Evolutionary conservation across 2,888 invertebrate species (phyloP).

Genomic region (Malacosoma neustria): DNA sequence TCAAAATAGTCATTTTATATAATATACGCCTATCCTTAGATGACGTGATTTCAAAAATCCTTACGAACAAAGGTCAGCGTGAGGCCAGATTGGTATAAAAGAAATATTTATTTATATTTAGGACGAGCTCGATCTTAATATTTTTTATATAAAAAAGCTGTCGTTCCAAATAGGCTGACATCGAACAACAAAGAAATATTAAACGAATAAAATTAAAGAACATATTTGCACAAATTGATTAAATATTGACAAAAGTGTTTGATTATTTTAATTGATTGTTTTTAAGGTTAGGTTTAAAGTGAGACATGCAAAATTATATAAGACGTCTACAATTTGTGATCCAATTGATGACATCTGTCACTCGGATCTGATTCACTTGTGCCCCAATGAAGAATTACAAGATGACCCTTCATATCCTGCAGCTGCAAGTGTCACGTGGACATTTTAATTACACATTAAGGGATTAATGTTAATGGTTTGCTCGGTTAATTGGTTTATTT

Average conservation of each 20-base stretch:
- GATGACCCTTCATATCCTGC: conserved; percentile 67
- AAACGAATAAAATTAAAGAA: too few species aligned
- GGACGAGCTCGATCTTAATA: too few species aligned
- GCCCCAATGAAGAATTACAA: conserved; percentile 56
- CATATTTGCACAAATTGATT: too few species aligned
- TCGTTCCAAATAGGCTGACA: too few species aligned
- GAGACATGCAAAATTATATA: background rate
- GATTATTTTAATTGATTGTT: too few species aligned
- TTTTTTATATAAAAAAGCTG: too few species aligned
- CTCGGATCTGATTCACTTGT: conserved; percentile 66
- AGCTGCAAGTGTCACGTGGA: conserved; percentile 56
- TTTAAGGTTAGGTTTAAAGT: too few species aligned
- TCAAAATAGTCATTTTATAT: background rate
- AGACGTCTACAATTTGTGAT: background rate
- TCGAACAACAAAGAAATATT: too few species aligned
- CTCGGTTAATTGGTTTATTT: background rate
- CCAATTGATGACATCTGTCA: conserved; percentile 55
- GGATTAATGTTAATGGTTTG: background rate
- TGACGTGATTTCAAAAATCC: background rate
- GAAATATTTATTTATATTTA: too few species aligned
- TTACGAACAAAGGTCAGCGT: background rate
- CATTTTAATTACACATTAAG: conserved; percentile 38
- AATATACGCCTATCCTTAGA: background rate
- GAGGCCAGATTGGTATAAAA: too few species aligned
- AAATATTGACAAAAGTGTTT: too few species aligned